These are phyloP conservation scores for Acridotheres tristis DNA, from an alignment of 2,797 vertebrate genomes.

Conservation along the genomic window DNA sequence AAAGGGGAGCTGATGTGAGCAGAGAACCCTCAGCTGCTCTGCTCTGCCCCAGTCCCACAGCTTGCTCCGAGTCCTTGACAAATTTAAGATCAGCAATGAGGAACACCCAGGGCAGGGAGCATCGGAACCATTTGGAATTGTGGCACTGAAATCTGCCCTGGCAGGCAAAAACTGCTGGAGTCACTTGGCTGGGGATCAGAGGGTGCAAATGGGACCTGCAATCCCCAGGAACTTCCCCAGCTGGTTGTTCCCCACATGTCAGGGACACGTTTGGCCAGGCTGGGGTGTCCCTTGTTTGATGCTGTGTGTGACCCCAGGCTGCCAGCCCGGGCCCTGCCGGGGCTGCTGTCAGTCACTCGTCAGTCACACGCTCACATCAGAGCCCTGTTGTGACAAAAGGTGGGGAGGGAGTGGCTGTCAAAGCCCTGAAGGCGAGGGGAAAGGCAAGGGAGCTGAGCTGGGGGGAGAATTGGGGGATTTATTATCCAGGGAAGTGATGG, in stretches of 20 bases:
- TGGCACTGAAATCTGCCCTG: background rate
- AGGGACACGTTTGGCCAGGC: background rate
- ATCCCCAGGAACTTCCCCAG: background rate
- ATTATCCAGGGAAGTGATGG: background rate
- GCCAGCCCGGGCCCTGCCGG: background rate
- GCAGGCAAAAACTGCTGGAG: background rate
- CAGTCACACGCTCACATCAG: background rate
- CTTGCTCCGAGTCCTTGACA: background rate
- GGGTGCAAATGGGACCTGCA: background rate
- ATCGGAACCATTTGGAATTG: background rate
- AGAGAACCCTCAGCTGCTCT: background rate
- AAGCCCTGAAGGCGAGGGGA: background rate
- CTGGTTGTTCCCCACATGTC: fast-evolving
- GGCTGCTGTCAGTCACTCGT: background rate
- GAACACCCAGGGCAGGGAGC: background rate
- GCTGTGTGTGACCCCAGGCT: background rate
- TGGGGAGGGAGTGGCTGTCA: background rate
- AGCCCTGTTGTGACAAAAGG: conserved; percentile 26
- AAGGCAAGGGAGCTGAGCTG: background rate
- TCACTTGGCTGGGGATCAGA: background rate
- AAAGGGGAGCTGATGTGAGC: background rate
- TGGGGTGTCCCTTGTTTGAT: background rate
- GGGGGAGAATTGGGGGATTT: background rate
- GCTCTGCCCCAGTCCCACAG: background rate
- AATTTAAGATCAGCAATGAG: background rate